Evolutionary conservation across 2,113 vertebrate species (phyloP), one percentile per base, ranked within the genome.

Genomic region (Columba livia): DNA sequence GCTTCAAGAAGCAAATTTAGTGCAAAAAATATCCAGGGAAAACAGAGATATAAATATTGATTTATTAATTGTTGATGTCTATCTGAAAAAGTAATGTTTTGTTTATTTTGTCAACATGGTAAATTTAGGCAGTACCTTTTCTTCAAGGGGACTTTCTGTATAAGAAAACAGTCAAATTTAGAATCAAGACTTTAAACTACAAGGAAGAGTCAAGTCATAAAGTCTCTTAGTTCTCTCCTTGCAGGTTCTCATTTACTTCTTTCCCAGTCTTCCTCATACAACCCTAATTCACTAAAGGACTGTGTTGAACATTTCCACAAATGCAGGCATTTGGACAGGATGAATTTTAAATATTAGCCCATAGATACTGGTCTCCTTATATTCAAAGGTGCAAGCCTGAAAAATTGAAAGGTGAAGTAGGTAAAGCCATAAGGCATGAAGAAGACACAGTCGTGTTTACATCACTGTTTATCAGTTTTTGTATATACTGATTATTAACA

Each of bases 1-100:
- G 67, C 66, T 92, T 96, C 77, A 74, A 73, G 77, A 87, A 95
- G 60, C 67, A 67, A 93, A 93, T 80, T 88, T 71, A 94, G 78
- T 91, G 66, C 57, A 84, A 90, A 90, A 47, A 57, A 70, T 71
- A 80, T 72, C 7, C n/a, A 66, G 29, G 75, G 81, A 90, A 83
- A 67, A 14, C 32, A 56, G 79, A 2, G 70, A 54, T 31, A 81
- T 89, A 75, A 78, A 91, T 92, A 66, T 42, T 5, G 1, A 64
- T 32, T 77, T 56, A 60, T 79, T 87, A 84, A 92, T 85, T 89
- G 83, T 34, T 95, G 69, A 69, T 81, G 50, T 61, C 83, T 77
- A 29, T 47, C 79, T 90, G 78, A 81, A 36, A 91, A 89, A 81
- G 72, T 54, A 53, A 77, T 88, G 62, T 91, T 89, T 79, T 79